Evolutionary conservation across 2,888 invertebrate species (phyloP).

Genomic region (Axea sp.): DNA sequence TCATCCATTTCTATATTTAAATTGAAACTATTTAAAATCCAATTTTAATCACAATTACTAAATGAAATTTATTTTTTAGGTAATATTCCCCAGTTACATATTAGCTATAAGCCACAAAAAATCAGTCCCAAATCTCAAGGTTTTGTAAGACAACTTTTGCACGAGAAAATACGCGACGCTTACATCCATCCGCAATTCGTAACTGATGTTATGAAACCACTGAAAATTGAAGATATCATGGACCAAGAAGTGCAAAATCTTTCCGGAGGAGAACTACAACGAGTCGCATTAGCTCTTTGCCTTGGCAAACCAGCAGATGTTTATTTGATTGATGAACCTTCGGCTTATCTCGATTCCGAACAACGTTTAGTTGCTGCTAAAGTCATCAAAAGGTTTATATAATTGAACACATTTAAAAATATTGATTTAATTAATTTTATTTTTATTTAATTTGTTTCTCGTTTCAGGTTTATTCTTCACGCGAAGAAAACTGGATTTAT

Average conservation of each 20-base stretch:
- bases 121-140: conserved; percentile 98
- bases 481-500: conserved; percentile 99
- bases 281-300: conserved; percentile 97
- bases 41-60: too few relatives aligned
- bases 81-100: conserved; percentile 93
- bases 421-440: too few relatives aligned
- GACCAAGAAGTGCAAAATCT: conserved; percentile 99
- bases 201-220: conserved; percentile 99
- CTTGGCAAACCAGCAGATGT: conserved; percentile 99
- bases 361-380: conserved; percentile 99
- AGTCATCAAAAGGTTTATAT: conserved; percentile 93
- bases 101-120: conserved; percentile 99
- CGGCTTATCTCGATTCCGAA: conserved; percentile 99
- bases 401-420: too few relatives aligned
- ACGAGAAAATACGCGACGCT: conserved; percentile 98
- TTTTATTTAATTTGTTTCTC: too few relatives aligned
- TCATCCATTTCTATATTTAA: too few relatives aligned
- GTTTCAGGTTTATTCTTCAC: conserved; percentile 93
- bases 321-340: conserved; percentile 99
- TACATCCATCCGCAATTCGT: conserved; percentile 99
- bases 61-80: conserved; percentile 78
- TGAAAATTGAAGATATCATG: conserved; percentile 97
- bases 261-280: conserved; percentile 99
- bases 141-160: conserved; percentile 93
- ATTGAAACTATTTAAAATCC: too few relatives aligned